Base-by-base conservation (phyloP, 2,888 invertebrate genomes). In the Leucophenga montana region DNA sequence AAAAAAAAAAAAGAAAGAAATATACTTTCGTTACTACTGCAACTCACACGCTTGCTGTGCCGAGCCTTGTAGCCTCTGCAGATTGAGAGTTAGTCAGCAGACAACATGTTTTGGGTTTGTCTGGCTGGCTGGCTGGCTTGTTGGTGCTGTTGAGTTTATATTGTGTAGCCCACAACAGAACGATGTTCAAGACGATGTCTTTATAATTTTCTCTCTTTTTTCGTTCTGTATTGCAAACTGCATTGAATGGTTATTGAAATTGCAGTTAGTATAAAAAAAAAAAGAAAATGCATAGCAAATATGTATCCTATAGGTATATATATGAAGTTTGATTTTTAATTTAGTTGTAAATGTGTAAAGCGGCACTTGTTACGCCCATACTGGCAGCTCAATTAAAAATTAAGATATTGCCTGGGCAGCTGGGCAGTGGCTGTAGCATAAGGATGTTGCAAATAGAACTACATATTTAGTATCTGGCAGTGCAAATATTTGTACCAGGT, bases 321-420 rank as follows among this genome's bases (percentile, higher is more conserved):
- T 39, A 14, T 59, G 46, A 18, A 50, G 18, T 72, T 71, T 74
- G 69, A 54, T 73, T 84, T 85, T 83, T 80, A 85, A 85, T 85
- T 85, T 85, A 85, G 85, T 85, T 87, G 86, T 86, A 86, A 87
- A 85, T 85, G 85, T 86, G 86, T 85, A 86, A 86, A 86, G 80
- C 83, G 78, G 78, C 81, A 79, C 72, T 76, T 79, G 85, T 78
- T 78, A 87, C 87, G 86, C 86, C 86, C 85, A 83, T 78, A 85
- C 84, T 84, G 84, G 87, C 85, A 86, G 84, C 86, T 86, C 86
- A 87, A 86, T 86, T 86, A 87, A 87, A 86, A 85, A 64, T 64
- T 46, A 64, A 64, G 62, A 48, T 64, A 61, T 39, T 61, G 20
- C 16, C 16, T 18, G 18, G 50, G 16, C 50, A 50, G 18, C 4